These are phyloP conservation scores for Fulmarus glacialis DNA, from an alignment of 2,113 vertebrate species.

Conservation along the genomic window DNA sequence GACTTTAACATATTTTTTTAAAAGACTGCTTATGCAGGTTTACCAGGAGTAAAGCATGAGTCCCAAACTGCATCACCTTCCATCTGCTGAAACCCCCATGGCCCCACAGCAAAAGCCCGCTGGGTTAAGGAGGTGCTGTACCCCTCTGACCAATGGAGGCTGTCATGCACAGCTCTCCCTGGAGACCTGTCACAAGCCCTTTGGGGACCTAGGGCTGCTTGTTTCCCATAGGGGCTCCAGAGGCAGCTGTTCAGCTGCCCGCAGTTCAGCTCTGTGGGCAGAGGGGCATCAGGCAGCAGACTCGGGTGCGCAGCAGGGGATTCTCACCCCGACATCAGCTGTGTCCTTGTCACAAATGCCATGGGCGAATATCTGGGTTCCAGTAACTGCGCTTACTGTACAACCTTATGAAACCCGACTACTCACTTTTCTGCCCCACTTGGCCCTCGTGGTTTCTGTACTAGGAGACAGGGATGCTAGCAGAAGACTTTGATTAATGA, in stretches of 20 bases:
- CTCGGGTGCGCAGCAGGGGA: fast-evolving
- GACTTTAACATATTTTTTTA: fast-evolving
- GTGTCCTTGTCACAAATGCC: not conserved
- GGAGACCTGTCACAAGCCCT: not conserved
- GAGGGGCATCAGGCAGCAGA: not conserved
- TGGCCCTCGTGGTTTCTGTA: not conserved
- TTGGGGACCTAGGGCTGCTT: fast-evolving
- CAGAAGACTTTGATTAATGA: not conserved
- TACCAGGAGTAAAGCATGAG: not conserved
- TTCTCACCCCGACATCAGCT: not conserved
- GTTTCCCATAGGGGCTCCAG: fast-evolving
- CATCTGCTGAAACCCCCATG: not conserved
- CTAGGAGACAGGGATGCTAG: not conserved
- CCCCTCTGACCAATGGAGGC: not conserved
- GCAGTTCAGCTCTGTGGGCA: not conserved
- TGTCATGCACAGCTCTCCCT: not conserved
- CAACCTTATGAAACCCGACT: not conserved
- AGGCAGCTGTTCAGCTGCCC: not conserved
- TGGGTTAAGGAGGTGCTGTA: not conserved
- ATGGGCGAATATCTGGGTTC: not conserved
- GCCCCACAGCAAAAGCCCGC: not conserved
- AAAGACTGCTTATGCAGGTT: not conserved
- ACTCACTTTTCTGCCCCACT: not conserved
- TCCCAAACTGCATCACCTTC: not conserved
- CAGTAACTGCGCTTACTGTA: not conserved